Evolutionary conservation across 2,113 vertebrate genomes (phyloP).

Genomic region (Barbus barbus): DNA sequence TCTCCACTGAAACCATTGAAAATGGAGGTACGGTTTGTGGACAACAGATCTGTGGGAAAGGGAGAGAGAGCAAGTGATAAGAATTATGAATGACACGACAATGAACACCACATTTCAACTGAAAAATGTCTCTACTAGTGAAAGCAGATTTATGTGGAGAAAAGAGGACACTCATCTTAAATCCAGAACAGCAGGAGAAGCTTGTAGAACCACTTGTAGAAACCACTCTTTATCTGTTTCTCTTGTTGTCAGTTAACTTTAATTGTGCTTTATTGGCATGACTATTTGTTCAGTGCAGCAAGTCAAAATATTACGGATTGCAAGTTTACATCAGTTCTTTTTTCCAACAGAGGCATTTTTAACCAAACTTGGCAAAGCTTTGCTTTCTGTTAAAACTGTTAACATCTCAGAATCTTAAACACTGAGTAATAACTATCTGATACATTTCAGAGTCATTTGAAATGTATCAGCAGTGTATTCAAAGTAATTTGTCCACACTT

Average conservation of each 20-base stretch:
- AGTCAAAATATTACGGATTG: background rate
- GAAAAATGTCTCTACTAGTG: background rate
- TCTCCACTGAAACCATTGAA: slow-evolving; percentile 83
- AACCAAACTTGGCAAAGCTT: background rate
- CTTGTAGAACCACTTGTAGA: background rate
- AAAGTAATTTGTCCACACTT: background rate
- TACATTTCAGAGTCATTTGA: too few species aligned
- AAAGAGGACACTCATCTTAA: background rate
- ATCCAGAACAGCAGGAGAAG: background rate
- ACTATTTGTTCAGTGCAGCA: background rate
- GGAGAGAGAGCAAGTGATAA: slow-evolving; percentile 1
- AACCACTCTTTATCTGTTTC: background rate
- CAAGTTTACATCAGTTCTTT: too few species aligned
- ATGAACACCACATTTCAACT: slow-evolving; percentile 12
- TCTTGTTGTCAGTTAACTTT: background rate
- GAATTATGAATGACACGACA: slow-evolving; percentile 10
- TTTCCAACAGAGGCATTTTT: background rate
- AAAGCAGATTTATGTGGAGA: slow-evolving; percentile 9
- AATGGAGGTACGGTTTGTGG: slow-evolving; percentile 83
- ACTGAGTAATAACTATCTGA: background rate
- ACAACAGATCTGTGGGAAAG: slow-evolving; percentile 80
- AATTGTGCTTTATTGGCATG: background rate
- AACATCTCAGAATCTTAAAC: background rate
- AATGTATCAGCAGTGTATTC: too few species aligned
- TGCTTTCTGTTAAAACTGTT: background rate